phyloP scores from a whole-genome alignment of 1,140 invertebrate genomes.

The Galleria mellonella region DNA sequence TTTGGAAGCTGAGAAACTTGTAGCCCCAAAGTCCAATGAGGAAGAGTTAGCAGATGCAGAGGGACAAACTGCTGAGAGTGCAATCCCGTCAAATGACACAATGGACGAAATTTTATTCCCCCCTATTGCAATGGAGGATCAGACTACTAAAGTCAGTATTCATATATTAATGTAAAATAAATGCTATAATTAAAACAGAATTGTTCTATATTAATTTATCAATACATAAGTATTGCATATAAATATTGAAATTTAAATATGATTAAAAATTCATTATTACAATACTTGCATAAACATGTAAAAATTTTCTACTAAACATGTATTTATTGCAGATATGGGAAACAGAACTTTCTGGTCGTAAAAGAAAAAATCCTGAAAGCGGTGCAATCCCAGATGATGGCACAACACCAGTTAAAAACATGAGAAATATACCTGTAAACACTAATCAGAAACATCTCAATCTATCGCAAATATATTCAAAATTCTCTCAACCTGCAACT shows the following conservation, averaged over 20 bases:
- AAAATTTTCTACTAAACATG: neutral
- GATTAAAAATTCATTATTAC: too few species aligned
- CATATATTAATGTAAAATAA: slow-evolving; percentile 1
- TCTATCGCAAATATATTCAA: slow-evolving; percentile 67
- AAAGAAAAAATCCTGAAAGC: slow-evolving; percentile 62
- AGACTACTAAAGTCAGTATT: slow-evolving; percentile 45
- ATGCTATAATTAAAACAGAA: neutral
- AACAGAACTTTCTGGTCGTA: slow-evolving; percentile 52
- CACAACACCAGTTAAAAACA: slow-evolving; percentile 47
- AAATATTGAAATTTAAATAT: too few species aligned
- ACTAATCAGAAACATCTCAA: slow-evolving; percentile 70
- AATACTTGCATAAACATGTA: too few species aligned
- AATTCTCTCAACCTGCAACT: slow-evolving; percentile 61
- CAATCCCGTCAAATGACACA: slow-evolving; percentile 34
- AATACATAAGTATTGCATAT: neutral
- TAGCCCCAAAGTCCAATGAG: slow-evolving; percentile 43
- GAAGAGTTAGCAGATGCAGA: slow-evolving; percentile 47
- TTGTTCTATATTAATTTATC: neutral
- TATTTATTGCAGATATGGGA: slow-evolving; percentile 53
- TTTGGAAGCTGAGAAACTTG: slow-evolving; percentile 44
- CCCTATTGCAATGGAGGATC: slow-evolving; percentile 66
- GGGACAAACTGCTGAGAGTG: slow-evolving; percentile 36
- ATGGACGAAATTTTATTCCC: slow-evolving; percentile 45
- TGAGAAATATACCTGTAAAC: slow-evolving; percentile 54
- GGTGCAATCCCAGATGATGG: slow-evolving; percentile 37